Base-by-base conservation (phyloP, 2,113 vertebrate genomes). In the Ciconia boyciana region DNA sequence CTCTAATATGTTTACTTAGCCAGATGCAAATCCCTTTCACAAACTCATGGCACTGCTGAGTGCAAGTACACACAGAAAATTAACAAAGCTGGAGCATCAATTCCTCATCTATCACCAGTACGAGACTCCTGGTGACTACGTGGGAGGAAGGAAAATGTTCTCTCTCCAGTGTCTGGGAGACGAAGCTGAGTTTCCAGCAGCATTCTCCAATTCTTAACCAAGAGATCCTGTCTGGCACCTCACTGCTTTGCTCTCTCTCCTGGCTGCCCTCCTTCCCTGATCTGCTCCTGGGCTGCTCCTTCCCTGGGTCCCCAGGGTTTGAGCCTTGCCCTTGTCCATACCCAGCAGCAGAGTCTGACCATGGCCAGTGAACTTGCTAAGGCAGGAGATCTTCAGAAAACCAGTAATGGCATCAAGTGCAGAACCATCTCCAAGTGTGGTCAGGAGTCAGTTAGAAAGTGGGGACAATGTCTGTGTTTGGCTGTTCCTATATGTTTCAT, bases 1-100 rank as follows among this genome's bases (percentile, higher is more conserved):
- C 66, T 88, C 66, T 97, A 94, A 93, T 94, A 69, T 93, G 64
- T 96, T 97, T 96, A 91, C 91, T 88, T 66, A 94, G 58, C 78
- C 91, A 91, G 84, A 88, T 86, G 89, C 54, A 93, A 93, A 96
- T 94, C 81, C 77, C 72, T 89, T 91, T 79, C 5, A 0, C 80
- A 94, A 76, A 94, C 87, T 71, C 66, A 8, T 54, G 66, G 77
- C 65, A 72, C 57, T 76, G 83, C 74, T n/a, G 66, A 66, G 24
- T 48, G 77, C 78, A 95, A 91, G 81, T 55, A 78, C 0, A 1
- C 4, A 2, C 69, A 91, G 77, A 84, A 92, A 95, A 87, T 89
- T 85, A 89, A 91, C 65, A 39, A 94, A 89, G 46, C 68, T 77
- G 51, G 17, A 87, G 74, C 82, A 58, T 65, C 44, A 76, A 14